A percentile compares a stretch with the other conserved stretches of the same genome.
Conservation (phyloP, 1,140 invertebrate genomes). For the Piezodorus guildinii region DNA sequence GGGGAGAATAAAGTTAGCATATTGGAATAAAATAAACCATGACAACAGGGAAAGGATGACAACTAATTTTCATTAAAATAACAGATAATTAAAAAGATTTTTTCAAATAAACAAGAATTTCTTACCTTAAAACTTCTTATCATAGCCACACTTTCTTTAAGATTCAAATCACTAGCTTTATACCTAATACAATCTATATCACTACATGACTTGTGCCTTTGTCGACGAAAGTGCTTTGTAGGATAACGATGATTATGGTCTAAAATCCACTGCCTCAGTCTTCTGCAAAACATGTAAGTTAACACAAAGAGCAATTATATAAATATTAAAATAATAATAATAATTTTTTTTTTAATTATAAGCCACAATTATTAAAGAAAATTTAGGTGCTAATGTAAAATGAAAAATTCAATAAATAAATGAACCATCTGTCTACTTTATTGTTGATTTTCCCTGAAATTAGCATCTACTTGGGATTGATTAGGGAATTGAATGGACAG, state of each 20-base stretch:
- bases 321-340: neutral
- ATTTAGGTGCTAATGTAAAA: too few species aligned
- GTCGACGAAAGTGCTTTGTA: neutral
- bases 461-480: too few species aligned
- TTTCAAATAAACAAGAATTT: too few species aligned
- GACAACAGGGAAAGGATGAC: too few species aligned
- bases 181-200: conserved; percentile 7
- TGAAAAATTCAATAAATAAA: too few species aligned
- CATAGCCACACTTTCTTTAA: conserved; percentile 7
- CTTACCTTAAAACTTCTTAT: neutral
- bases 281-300: neutral
- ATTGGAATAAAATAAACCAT: too few species aligned
- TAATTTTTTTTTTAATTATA: neutral
- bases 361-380: neutral
- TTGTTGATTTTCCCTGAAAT: too few species aligned
- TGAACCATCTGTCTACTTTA: too few species aligned
- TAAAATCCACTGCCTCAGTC: conserved; percentile 18
- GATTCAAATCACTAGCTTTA: neutral
- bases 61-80: too few species aligned
- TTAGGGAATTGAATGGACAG: too few species aligned
- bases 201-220: conserved; percentile 17
- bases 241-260: neutral
- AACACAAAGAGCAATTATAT: neutral
- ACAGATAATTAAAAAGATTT: too few species aligned
- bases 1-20: too few species aligned